These are phyloP conservation scores for Drosophila seguyi DNA, from an alignment of 1,140 invertebrate genomes.

Conservation along the genomic window DNA sequence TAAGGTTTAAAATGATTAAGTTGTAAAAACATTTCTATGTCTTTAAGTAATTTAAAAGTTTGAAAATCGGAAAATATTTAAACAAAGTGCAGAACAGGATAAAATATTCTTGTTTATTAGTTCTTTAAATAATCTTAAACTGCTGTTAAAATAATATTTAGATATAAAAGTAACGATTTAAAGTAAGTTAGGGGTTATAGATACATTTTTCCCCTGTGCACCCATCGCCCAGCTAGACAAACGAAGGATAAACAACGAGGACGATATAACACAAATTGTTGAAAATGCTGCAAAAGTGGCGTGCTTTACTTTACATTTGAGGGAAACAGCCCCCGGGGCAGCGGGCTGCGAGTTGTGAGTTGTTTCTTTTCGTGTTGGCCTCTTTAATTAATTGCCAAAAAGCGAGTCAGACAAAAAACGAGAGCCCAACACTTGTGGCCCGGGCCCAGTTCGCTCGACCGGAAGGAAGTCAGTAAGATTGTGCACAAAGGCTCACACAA, in stretches of 20 bases:
- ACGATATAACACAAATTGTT: slow-evolving; percentile 76
- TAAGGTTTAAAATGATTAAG: not conserved
- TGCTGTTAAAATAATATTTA: too few species aligned
- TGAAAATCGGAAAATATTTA: not conserved
- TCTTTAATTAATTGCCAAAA: slow-evolving; percentile 83
- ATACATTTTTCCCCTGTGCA: not conserved
- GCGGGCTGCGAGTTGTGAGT: slow-evolving; percentile 4
- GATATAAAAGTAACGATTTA: too few species aligned
- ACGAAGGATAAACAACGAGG: slow-evolving; percentile 65
- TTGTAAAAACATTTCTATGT: not conserved
- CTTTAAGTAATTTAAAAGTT: not conserved
- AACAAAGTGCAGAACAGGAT: not conserved
- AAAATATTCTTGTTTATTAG: too few species aligned
- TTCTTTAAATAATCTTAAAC: too few species aligned
- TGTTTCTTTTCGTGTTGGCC: slow-evolving; percentile 58
- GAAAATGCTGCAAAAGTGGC: slow-evolving; percentile 68
- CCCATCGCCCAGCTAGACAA: slow-evolving; percentile 49
- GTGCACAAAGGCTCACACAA: slow-evolving; percentile 58
- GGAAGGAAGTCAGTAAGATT: slow-evolving; percentile 81
- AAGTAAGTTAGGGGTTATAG: too few species aligned
- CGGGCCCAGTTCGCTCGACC: slow-evolving; percentile 42
- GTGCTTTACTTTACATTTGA: slow-evolving; percentile 43
- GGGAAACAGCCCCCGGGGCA: slow-evolving; percentile 25
- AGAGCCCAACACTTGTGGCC: slow-evolving; percentile 67
- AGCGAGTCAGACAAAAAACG: slow-evolving; percentile 64